Percentiles rank a stretch among this genome's conserved stretches.
Conservation (phyloP, 2,888 invertebrate genomes). For the Patella ulyssiponensis region DNA sequence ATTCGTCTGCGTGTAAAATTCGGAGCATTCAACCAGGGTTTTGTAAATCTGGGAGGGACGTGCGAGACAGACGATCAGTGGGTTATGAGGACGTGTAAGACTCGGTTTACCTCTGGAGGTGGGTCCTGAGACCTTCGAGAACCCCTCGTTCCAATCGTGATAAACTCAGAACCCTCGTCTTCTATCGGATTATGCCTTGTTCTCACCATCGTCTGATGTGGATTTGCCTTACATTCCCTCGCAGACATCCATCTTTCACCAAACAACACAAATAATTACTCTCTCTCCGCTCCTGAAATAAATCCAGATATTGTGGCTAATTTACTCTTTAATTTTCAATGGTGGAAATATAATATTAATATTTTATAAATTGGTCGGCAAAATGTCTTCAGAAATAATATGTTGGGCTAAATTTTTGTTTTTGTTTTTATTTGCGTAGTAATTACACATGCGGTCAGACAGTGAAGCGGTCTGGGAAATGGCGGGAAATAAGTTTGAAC, state of each 20-base stretch:
- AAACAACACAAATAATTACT: slow-evolving; percentile 14
- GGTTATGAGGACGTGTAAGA: no score
- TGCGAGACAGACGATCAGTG: no score
- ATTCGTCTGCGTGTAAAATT: no score
- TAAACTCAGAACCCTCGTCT: slow-evolving; percentile 39
- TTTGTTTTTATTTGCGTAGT: not conserved
- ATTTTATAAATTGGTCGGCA: no score
- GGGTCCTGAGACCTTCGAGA: slow-evolving; percentile 24
- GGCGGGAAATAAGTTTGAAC: slow-evolving; percentile 36
- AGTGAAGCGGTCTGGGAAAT: slow-evolving; percentile 20
- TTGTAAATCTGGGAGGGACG: no score
- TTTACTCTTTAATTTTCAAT: no score
- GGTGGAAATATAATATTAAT: no score
- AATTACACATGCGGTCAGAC: slow-evolving; percentile 1
- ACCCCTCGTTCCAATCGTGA: slow-evolving; percentile 35
- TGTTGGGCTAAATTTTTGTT: no score
- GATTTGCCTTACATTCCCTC: slow-evolving; percentile 19
- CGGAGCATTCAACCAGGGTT: no score
- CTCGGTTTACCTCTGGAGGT: slow-evolving; percentile 23
- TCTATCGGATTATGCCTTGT: slow-evolving; percentile 58
- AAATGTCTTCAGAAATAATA: no score
- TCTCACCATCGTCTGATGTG: slow-evolving; percentile 51
- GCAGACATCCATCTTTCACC: slow-evolving; percentile 26
- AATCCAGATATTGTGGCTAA: not conserved
- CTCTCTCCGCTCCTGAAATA: not conserved